Evolutionary conservation across 2,888 invertebrate genomes (phyloP), one percentile per base, ranked within the genome.

Genomic region (Oxytorus armatus): DNA sequence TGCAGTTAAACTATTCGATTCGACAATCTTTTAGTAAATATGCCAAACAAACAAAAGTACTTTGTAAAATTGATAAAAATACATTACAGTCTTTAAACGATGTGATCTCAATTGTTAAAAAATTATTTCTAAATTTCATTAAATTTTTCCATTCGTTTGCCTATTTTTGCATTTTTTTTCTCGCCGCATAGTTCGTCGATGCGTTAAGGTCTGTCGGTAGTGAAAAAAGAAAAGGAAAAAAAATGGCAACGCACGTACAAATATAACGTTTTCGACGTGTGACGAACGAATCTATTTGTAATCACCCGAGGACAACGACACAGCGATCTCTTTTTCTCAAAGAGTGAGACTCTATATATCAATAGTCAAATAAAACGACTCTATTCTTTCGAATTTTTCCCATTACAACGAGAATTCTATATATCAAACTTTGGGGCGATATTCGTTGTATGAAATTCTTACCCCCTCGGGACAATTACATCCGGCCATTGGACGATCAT

Each of bases 231-330:
- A 36, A 36, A 36, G 5, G 29, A 36, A 36, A 36, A 36, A 1
- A 8, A 1, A 36, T 8, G n/a, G n/a, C n/a, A n/a, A n/a, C n/a
- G n/a, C 8, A 36, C 29, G 3, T 29, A 29, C 29, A 36, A 10
- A 36, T 51, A 72, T 42, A 72, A 72, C 61, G 25, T 11, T 4
- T 42, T 47, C 18, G n/a, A 10, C 10, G 55, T 44, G 10, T 65
- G 73, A 74, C 73, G 65, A 65, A 65, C 21, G 25, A 63, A 63
- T 63, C 72, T 73, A 73, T 73, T 73, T 61, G 18, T 25, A 73
- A 63, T 63, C 63, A 73, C n/a, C n/a, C 42, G 63, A 29, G 53
- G 61, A 49, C 72, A 53, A 44, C 39, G 72, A 72, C 61, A 72
- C 42, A 36, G 53, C 21, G 49, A 10, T 4, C 14, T 14, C 29